Percentiles rank a stretch among this genome's conserved stretches.
Evolutionary conservation across 1,140 invertebrate genomes (phyloP).

Genomic region (Laupala kohalensis): DNA sequence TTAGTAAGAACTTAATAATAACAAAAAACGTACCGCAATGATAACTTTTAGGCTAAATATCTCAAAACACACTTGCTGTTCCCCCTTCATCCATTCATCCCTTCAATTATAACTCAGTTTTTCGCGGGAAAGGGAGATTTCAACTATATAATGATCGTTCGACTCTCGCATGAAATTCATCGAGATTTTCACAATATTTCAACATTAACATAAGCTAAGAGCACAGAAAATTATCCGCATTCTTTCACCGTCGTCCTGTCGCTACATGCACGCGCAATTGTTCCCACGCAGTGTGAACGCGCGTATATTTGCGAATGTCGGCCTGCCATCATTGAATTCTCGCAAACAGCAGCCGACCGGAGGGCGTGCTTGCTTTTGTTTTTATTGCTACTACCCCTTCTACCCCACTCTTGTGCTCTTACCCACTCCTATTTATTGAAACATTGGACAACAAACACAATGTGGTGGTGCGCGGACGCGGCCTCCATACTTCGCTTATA

Average conservation of each 20-base stretch:
- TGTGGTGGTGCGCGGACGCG: not conserved
- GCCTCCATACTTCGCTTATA: not conserved
- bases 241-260: not conserved
- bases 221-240: not conserved
- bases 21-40: no score
- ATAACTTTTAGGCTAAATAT: no score
- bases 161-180: no score
- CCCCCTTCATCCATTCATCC: no score
- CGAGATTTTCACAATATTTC: not conserved
- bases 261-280: not conserved
- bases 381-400: no score
- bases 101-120: no score
- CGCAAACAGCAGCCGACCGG: not conserved
- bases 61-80: no score
- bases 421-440: not conserved
- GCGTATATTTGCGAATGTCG: not conserved
- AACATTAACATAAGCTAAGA: not conserved
- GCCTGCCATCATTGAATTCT: not conserved
- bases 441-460: not conserved
- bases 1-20: no score
- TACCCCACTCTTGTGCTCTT: no score
- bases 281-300: not conserved
- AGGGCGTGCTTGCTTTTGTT: not conserved
- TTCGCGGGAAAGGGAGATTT: no score
- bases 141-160: no score